Evolutionary conservation across 2,113 vertebrate genomes (phyloP).

Genomic region (Ivindomyrus marchei): DNA sequence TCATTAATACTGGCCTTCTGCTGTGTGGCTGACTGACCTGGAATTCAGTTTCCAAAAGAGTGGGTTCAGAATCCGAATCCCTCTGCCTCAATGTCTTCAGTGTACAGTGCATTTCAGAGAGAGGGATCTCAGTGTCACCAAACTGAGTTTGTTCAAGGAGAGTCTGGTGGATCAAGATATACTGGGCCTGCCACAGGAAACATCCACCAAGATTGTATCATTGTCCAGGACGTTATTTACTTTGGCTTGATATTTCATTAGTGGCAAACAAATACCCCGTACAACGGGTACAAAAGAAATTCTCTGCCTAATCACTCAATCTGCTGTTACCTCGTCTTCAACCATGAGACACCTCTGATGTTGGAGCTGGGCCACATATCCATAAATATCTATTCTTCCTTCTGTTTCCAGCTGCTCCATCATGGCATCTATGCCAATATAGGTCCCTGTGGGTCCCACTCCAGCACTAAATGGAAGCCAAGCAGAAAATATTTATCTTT

Average conservation of each 20-base stretch:
- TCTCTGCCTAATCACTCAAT: no score
- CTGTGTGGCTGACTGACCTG: conserved; percentile 58
- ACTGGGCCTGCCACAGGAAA: conserved; percentile 70
- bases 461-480: conserved; percentile 67
- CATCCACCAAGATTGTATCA: conserved; percentile 56
- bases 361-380: conserved; percentile 78
- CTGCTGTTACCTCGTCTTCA: conserved; percentile 80
- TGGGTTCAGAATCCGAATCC: conserved; percentile 59
- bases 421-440: conserved; percentile 94
- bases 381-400: conserved; percentile 82
- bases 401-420: conserved; percentile 84
- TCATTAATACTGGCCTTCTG: neutral
- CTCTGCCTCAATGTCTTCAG: conserved; percentile 48
- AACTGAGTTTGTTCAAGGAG: conserved; percentile 89
- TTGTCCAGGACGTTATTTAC: neutral
- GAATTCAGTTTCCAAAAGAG: conserved; percentile 79
- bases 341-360: conserved; percentile 94
- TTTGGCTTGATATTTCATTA: conserved; percentile 69
- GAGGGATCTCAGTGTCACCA: conserved; percentile 81
- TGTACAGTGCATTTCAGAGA: conserved; percentile 66
- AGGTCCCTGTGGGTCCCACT: conserved; percentile 53
- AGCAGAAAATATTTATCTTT: neutral
- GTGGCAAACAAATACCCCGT: conserved; percentile 61
- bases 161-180: conserved; percentile 92
- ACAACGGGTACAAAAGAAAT: conserved; percentile 42